Evolutionary conservation across 2,113 vertebrate species (phyloP).

Genomic region (Bos taurus): ARS-UCD2.0 NC_037332.1:93747001-93747500

Average conservation of each 20-base stretch:
- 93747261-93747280: conserved; percentile 67
- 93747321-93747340: neutral
- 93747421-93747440: conserved; percentile 7
- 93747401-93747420: neutral
- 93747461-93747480: conserved; percentile 1
- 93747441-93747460: conserved; percentile 22
- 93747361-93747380: neutral
- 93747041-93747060: neutral
- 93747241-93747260: conserved; percentile 46
- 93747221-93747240: neutral
- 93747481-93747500: neutral
- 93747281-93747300: neutral
- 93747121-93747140: neutral
- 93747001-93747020: neutral
- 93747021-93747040: neutral
- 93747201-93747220: neutral
- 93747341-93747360: neutral
- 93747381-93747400: conserved; percentile 21
- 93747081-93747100: neutral
- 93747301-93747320: neutral
- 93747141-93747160: neutral
- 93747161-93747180: neutral
- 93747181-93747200: neutral
- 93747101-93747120: neutral
- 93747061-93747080: neutral